Base-by-base conservation (phyloP, 1,140 invertebrate species). In the Neodiprion fabricii region DNA sequence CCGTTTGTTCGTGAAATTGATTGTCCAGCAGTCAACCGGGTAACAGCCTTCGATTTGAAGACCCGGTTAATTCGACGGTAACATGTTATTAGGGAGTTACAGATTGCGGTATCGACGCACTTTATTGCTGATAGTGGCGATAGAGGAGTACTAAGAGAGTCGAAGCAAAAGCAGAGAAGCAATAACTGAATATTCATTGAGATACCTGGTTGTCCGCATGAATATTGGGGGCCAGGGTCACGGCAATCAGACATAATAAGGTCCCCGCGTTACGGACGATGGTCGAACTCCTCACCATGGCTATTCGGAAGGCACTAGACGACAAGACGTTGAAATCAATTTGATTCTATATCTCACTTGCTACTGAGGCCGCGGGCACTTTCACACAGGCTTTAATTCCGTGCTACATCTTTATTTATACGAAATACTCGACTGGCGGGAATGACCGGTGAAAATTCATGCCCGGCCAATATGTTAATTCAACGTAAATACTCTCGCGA, bases 351-450 rank as follows among this genome's bases (percentile, higher is more conserved):
- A 11, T 0, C 40, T 71, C 70, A 50, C 40, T 50, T 78, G 77
- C 80, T 78, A 77, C 78, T 81, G 66, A 80, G 76, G 70, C 83
- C 75, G 76, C 77, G 79, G 80, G 82, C 77, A 87, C 87, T 88
- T 88, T 88, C 87, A 87, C 87, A 86, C 82, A 86, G 82, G 79
- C 72, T 81, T 78, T 77, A 75, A 77, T 79, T 80, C 76, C 73
- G 76, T 81, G 79, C 78, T 77, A 84, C 83, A 84, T 86, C 85
- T 86, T 86, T 87, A 86, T 86, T 86, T 86, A 88, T 86, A 84
- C 80, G 76, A 79, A 84, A 85, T 86, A 86, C 80, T 81, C 84
- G 69, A 84, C 53, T 61, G 53, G 81, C 85, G 76, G 75, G 85
- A 81, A 75, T 69, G 71, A 74, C 75, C n/a, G 78, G 81, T 80